A percentile compares a stretch with the other conserved stretches of the same genome.
phyloP scores from a whole-genome alignment of 2,888 invertebrate genomes.

The Latheticus oryzae region DNA sequence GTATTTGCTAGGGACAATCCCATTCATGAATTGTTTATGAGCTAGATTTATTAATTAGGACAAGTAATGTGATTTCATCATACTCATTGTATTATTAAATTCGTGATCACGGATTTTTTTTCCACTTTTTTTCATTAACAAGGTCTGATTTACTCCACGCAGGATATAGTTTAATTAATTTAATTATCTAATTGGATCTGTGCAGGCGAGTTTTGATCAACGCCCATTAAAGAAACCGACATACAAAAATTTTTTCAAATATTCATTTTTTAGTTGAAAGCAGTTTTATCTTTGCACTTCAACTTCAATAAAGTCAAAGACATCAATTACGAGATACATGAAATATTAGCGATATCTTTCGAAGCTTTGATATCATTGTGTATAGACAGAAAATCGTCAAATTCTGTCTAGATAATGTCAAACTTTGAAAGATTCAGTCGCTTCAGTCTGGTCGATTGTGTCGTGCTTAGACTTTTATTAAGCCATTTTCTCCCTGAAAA shows the following conservation, averaged over 20 bases:
- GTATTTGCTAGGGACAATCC: conserved; percentile 45
- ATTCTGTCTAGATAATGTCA: background rate
- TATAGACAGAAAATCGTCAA: conserved; percentile 34
- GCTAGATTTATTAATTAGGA: conserved; percentile 56
- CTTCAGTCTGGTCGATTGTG: conserved; percentile 48
- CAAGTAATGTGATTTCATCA: conserved; percentile 55
- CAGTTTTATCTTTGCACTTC: conserved; percentile 12
- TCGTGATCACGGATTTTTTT: conserved; percentile 42
- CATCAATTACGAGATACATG: conserved; percentile 44
- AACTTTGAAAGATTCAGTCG: conserved; percentile 28
- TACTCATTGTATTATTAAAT: conserved; percentile 38
- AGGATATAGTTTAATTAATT: conserved; percentile 34
- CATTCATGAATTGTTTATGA: conserved; percentile 49
- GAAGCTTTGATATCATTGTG: conserved; percentile 44
- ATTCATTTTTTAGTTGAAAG: background rate
- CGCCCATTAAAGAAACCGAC: conserved; percentile 23
- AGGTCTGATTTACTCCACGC: conserved; percentile 26
- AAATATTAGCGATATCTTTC: conserved; percentile 46
- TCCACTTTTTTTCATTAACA: conserved; percentile 31
- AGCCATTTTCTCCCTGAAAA: conserved; percentile 60
- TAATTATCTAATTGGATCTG: conserved; percentile 31
- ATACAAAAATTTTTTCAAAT: background rate
- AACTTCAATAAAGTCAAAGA: conserved; percentile 38
- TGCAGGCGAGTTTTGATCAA: conserved; percentile 29
- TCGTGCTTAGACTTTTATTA: conserved; percentile 62